These are phyloP conservation scores for Spodoptera exigua DNA, from an alignment of 2,888 invertebrate species.

Conservation along the genomic window DNA sequence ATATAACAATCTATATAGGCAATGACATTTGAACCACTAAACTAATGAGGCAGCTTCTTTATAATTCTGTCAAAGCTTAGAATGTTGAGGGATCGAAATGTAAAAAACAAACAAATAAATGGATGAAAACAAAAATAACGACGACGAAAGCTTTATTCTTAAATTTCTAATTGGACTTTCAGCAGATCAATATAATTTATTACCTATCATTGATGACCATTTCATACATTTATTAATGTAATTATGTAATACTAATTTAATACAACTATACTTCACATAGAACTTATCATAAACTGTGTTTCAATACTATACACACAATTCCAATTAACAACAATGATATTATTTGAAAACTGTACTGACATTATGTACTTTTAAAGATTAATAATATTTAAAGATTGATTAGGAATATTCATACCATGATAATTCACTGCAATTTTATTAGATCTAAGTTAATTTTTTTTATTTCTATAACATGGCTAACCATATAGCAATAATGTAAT, in stretches of 20 bases:
- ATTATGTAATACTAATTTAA: slow-evolving; percentile 27
- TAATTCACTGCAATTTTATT: neutral
- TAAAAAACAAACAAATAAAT: neutral
- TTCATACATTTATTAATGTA: slow-evolving; percentile 13
- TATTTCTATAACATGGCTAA: no score
- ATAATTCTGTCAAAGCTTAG: no score
- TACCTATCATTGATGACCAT: neutral
- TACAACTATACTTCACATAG: slow-evolving; percentile 19
- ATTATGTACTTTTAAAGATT: slow-evolving; percentile 32
- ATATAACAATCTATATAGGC: no score
- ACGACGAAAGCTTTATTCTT: slow-evolving; percentile 43
- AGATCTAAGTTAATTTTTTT: no score
- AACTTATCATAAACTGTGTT: slow-evolving; percentile 11
- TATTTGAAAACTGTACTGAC: slow-evolving; percentile 54
- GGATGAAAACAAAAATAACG: slow-evolving; percentile 7
- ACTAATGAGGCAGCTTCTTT: no score
- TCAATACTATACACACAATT: slow-evolving; percentile 28
- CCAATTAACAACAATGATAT: slow-evolving; percentile 23
- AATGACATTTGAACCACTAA: no score
- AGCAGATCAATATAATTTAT: slow-evolving; percentile 41
- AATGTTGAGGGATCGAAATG: no score
- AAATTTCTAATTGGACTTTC: slow-evolving; percentile 40
- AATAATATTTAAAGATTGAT: neutral
- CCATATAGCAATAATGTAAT: no score
- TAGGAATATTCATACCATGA: no score